These are phyloP conservation scores for Lasius platythorax DNA, from an alignment of 2,888 invertebrate species.

Conservation along the genomic window DNA sequence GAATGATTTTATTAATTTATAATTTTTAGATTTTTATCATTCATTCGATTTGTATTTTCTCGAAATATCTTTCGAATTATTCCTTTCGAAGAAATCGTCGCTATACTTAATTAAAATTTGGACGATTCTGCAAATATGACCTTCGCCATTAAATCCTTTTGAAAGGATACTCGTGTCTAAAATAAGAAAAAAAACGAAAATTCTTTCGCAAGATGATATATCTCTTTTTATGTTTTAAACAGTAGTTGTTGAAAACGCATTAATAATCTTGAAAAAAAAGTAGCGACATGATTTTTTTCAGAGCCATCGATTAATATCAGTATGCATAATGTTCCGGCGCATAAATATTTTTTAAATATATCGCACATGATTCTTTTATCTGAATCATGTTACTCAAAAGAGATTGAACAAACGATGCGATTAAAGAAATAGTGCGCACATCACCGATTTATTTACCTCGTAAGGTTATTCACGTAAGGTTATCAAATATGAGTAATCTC, in stretches of 20 bases:
- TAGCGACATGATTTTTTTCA: background rate
- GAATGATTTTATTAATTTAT: background rate
- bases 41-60: background rate
- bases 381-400: background rate
- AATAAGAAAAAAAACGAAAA: background rate
- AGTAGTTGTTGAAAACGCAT: too few relatives aligned
- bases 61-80: background rate
- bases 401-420: too few relatives aligned
- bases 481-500: background rate
- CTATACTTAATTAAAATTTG: background rate
- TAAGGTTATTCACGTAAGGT: background rate
- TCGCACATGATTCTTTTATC: background rate
- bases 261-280: background rate
- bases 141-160: background rate
- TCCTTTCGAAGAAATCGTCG: background rate
- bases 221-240: too few relatives aligned
- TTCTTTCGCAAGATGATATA: background rate
- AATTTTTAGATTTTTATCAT: background rate
- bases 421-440: too few relatives aligned
- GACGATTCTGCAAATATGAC: background rate
- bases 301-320: background rate
- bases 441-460: background rate
- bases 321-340: background rate
- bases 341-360: background rate
- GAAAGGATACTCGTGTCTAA: background rate